These are phyloP conservation scores for Onychomys arenicola DNA, from an alignment of 2,797 vertebrate species.

Conservation along the genomic window DNA sequence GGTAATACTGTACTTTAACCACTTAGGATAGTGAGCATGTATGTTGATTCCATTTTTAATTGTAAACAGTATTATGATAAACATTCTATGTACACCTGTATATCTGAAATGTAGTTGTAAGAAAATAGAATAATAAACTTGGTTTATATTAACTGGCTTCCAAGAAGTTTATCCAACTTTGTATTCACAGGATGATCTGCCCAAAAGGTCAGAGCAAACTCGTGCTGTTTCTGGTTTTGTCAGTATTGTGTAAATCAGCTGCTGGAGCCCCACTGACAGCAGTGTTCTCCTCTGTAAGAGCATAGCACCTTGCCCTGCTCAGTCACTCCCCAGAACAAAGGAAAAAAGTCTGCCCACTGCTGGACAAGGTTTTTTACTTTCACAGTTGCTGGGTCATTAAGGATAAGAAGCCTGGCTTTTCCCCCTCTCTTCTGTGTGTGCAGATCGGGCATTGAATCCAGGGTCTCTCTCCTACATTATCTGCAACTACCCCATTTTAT, in stretches of 20 bases:
- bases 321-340: not conserved
- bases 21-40: not conserved
- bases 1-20: not conserved
- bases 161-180: conserved; percentile 20
- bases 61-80: not conserved
- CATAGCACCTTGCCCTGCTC: not conserved
- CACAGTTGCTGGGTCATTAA: not conserved
- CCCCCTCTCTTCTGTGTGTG: not conserved
- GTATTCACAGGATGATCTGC: not conserved
- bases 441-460: not conserved
- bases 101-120: conserved; percentile 11
- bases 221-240: not conserved
- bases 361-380: not conserved
- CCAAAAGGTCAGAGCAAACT: not conserved
- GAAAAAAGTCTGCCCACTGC: not conserved
- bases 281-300: not conserved
- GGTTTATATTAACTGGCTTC: not conserved
- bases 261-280: not conserved
- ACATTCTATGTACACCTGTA: not conserved
- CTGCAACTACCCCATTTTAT: not conserved
- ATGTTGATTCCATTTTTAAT: not conserved
- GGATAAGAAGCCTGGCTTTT: not conserved
- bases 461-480: not conserved
- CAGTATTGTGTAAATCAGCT: not conserved
- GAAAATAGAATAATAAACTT: not conserved